Conservation (phyloP, 2,113 vertebrate genomes). For the Chionomys nivalis region DNA sequence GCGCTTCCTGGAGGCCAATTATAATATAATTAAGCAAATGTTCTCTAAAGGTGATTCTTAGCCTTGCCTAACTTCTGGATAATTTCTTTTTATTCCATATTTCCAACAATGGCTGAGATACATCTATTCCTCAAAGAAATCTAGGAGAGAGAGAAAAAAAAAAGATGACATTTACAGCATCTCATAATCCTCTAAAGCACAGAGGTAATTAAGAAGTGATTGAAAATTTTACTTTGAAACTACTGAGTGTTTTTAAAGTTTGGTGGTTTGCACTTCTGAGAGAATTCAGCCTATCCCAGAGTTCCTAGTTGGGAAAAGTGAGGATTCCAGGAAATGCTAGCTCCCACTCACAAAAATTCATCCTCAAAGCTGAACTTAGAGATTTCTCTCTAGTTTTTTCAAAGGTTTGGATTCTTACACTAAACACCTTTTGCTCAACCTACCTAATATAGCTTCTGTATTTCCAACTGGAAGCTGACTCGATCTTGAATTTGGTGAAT, state of each 20-base stretch:
- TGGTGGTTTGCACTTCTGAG: slow-evolving; percentile 34
- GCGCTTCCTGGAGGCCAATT: slow-evolving; percentile 51
- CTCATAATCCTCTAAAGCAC: slow-evolving; percentile 33
- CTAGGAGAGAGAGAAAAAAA: neutral
- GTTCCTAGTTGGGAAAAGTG: neutral
- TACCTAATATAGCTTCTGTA: neutral
- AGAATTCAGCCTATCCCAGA: neutral
- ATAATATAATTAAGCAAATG: slow-evolving; percentile 58
- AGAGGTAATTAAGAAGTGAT: slow-evolving; percentile 65
- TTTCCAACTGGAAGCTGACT: neutral
- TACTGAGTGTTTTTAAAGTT: slow-evolving; percentile 52
- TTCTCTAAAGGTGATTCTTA: slow-evolving; percentile 49
- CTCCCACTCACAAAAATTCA: neutral
- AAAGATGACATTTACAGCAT: slow-evolving; percentile 43
- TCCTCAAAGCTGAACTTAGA: neutral
- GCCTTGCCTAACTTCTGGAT: slow-evolving; percentile 31
- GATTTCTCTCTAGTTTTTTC: neutral
- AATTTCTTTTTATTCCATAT: slow-evolving; percentile 31
- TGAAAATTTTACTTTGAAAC: slow-evolving; percentile 45
- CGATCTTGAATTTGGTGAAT: neutral
- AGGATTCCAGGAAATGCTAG: neutral
- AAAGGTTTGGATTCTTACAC: neutral
- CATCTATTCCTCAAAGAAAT: slow-evolving; percentile 52
- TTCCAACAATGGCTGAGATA: neutral
- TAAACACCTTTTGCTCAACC: neutral